Percentiles rank a stretch among this genome's conserved stretches.
phyloP scores from a whole-genome alignment of 2,113 vertebrate species.

The Trematomus loennbergii region DNA sequence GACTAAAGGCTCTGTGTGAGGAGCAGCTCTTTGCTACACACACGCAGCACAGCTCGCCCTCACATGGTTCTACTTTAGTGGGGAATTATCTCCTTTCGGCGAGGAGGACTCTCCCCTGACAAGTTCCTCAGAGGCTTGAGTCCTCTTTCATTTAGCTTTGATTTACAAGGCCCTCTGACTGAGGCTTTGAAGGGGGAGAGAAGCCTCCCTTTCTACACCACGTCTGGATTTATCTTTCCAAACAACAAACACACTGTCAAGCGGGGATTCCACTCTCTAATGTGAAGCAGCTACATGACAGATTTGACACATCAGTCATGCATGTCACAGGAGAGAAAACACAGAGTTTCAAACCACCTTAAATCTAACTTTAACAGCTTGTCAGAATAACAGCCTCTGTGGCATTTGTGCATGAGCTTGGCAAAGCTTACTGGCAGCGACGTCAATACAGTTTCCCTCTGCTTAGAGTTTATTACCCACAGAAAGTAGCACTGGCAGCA shows the following conservation, averaged over 20 bases:
- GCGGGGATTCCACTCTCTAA: not conserved
- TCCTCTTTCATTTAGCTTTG: slow-evolving; percentile 74
- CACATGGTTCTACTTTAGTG: slow-evolving; percentile 78
- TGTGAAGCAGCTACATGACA: not conserved
- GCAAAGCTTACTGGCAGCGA: slow-evolving; percentile 31
- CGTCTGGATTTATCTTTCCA: slow-evolving; percentile 14
- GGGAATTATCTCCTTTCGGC: slow-evolving; percentile 68
- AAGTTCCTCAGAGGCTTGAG: slow-evolving; percentile 51
- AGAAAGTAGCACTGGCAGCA: slow-evolving; percentile 20
- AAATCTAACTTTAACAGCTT: slow-evolving; percentile 20
- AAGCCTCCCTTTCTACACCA: not conserved
- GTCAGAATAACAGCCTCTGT: slow-evolving; percentile 20
- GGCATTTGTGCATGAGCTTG: not conserved
- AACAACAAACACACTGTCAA: slow-evolving; percentile 29
- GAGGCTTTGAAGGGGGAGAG: not conserved
- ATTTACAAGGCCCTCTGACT: slow-evolving; percentile 60
- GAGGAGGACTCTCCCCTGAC: slow-evolving; percentile 57
- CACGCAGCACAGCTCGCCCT: slow-evolving; percentile 32
- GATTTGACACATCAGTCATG: slow-evolving; percentile 7
- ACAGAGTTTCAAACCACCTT: slow-evolving; percentile 24
- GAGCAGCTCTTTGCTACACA: slow-evolving; percentile 22
- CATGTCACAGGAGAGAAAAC: slow-evolving; percentile 14
- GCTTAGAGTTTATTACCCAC: slow-evolving; percentile 26
- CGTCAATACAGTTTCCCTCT: not conserved
- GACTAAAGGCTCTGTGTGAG: slow-evolving; percentile 13